phyloP scores from a whole-genome alignment of 2,113 vertebrate genomes.

The Bujurquina vittata region DNA sequence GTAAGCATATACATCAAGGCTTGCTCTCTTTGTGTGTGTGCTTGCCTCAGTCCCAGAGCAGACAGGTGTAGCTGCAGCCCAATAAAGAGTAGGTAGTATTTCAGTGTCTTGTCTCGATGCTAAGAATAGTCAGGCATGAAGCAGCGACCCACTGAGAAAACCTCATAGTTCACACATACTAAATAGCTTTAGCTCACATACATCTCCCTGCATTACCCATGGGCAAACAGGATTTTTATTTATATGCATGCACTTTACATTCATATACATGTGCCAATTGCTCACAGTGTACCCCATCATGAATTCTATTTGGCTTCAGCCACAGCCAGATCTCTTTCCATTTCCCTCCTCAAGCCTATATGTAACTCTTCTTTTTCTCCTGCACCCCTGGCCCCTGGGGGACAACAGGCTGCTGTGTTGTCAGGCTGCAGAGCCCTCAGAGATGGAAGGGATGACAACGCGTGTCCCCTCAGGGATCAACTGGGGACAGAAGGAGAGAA shows the following conservation, averaged over 20 bases:
- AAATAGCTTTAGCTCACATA: slow-evolving; percentile 25
- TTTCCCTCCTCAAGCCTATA: slow-evolving; percentile 30
- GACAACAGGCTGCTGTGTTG: slow-evolving; percentile 67
- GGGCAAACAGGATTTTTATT: slow-evolving; percentile 31
- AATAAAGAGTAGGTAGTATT: slow-evolving; percentile 54
- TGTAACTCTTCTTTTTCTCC: slow-evolving; percentile 29
- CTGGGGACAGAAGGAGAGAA: slow-evolving; percentile 40
- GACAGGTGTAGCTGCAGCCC: slow-evolving; percentile 53
- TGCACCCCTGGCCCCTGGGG: slow-evolving; percentile 32
- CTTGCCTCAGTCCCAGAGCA: slow-evolving; percentile 30
- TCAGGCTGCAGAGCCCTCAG: slow-evolving; percentile 67
- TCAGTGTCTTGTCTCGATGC: slow-evolving; percentile 51
- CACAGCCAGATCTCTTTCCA: slow-evolving; percentile 11
- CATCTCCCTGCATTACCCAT: neutral
- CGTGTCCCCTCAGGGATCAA: slow-evolving; percentile 36
- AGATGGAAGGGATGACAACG: slow-evolving; percentile 66
- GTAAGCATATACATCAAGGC: neutral
- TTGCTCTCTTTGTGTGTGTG: slow-evolving; percentile 1
- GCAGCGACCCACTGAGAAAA: slow-evolving; percentile 9
- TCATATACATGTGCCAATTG: neutral
- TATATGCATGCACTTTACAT: neutral
- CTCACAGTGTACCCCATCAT: neutral
- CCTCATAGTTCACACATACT: slow-evolving; percentile 20
- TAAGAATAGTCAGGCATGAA: slow-evolving; percentile 67
- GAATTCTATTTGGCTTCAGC: slow-evolving; percentile 13